Base-by-base conservation (phyloP, 2,888 invertebrate species). In the Lissocephala sabroskyi region DNA sequence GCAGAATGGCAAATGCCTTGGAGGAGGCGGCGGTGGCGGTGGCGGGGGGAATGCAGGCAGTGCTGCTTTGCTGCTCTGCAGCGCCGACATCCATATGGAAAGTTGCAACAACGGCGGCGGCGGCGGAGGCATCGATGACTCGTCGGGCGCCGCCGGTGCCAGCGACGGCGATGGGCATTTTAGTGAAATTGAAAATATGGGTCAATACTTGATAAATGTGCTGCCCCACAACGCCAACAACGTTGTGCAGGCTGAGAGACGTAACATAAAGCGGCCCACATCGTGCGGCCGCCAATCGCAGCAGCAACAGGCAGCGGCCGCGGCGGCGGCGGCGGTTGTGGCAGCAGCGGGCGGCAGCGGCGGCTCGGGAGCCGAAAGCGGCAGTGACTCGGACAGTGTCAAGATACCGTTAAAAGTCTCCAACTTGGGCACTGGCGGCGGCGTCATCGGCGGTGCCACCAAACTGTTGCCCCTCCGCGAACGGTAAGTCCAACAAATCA, bases 321-420 rank as follows among this genome's bases (percentile, higher is more conserved):
- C 49, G 63, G 67, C 39, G 77, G 77, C 46, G 73, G 76, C 51
- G 76, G 77, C 37, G 80, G 81, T 42, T 81, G 80, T 40, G 81
- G 80, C n/a, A n/a, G n/a, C n/a, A n/a, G 47, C 49, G 17, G 63
- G 67, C 39, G 77, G 77, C 46, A 74, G 76, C 51, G 76, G 77
- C 37, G 80, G 81, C 41, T 81, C 81, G 40, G 81, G 80, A 45
- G 80, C 80, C 46, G 81, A 81, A 50, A 81, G 88, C 68, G 92
- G 92, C 80, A 93, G 93, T 10, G 92, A 93, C 76, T 92, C 92
- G 1, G 92, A 93, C 76, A 88, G 89, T 75, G 83, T 88, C 39
- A 86, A 89, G 65, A 91, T 91, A 61, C 91, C 92, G 42, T 85
- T 89, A 30, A 92, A 90, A 83, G 80, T 83, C 47, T 76, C 86